A percentile compares a stretch with the other conserved stretches of the same genome.
These are phyloP conservation scores for Tryphoninae sp. DNA, from an alignment of 2,888 invertebrate genomes.

Conservation along the genomic window DNA sequence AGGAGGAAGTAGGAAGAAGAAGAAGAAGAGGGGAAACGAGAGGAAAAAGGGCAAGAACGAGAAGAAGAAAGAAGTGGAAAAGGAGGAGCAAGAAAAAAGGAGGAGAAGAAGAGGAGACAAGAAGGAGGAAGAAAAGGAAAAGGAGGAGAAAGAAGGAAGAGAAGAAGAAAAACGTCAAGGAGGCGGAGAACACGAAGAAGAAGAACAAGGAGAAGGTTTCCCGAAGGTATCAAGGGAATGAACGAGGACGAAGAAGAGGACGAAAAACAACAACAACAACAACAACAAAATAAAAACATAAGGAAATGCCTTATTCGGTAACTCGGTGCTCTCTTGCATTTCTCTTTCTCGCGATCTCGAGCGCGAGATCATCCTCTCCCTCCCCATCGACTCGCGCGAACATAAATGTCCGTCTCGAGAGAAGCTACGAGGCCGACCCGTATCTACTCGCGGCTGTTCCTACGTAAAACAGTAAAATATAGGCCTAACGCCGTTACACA, in stretches of 20 bases:
- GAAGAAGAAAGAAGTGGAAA: not conserved
- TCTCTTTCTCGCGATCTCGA: too few species aligned
- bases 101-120: slow-evolving; percentile 1
- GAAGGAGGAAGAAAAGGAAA: slow-evolving; percentile 42
- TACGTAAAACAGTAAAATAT: too few species aligned
- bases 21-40: not conserved
- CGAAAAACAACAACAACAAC: too few species aligned
- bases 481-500: too few species aligned
- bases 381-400: slow-evolving; percentile 37
- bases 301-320: slow-evolving; percentile 35
- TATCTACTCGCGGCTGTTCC: too few species aligned
- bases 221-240: too few species aligned
- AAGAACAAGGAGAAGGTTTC: not conserved
- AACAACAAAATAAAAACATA: not conserved
- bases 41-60: not conserved
- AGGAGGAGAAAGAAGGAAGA: slow-evolving; percentile 53
- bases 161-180: slow-evolving; percentile 41
- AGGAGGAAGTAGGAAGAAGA: slow-evolving; percentile 16
- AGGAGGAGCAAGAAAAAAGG: not conserved
- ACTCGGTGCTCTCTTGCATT: not conserved
- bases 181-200: slow-evolving; percentile 35
- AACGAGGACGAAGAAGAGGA: too few species aligned
- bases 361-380: too few species aligned
- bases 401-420: slow-evolving; percentile 40
- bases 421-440: slow-evolving; percentile 25